Evolutionary conservation across 2,888 invertebrate genomes (phyloP), one percentile per base, ranked within the genome.

Genomic region (Matsumyia berberina): DNA sequence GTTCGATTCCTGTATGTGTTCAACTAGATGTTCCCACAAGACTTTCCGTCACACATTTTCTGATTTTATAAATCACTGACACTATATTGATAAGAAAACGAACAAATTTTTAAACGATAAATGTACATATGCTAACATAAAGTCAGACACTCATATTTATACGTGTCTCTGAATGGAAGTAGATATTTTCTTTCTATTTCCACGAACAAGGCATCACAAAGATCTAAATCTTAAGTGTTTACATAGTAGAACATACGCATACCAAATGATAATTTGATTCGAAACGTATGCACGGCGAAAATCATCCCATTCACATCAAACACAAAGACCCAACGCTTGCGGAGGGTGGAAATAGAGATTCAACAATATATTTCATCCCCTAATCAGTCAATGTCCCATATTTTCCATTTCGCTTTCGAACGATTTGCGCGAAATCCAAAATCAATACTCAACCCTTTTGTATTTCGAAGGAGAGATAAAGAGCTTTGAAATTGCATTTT

Each of bases 301-400:
- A 73, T 60, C 29, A 58, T 42, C 55, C 15, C 51, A n/a, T 77
- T 69, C 53, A 58, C 44, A 15, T 55, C 55, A 67, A 58, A 31
- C 29, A 46, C 7, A 53, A 37, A 17, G 11, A 66, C 24, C 31
- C 35, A 29, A 53, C 31, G 6, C n/a, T n/a, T 37, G 15, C n/a
- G 15, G 15, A 17, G n/a, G 29, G 15, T 12, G 55, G 33, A 51
- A 24, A 53, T 35, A 19, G 19, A 37, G 37, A 33, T 57, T 72
- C 51, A 62, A 62, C 31, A 62, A 46, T 46, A 77, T 64, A 70
- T 78, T 78, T 72, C 72, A 72, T 58, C 72, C 78, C 79, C 64
- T 58, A 72, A 79, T 79, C 79, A 79, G 79, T 79, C 79, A 72
- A 64, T 72, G 72, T 51, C 66, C 79, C 72, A 79, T 58, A 79